Conservation (phyloP, 2,888 invertebrate genomes). For the Lochmaea capreae region DNA sequence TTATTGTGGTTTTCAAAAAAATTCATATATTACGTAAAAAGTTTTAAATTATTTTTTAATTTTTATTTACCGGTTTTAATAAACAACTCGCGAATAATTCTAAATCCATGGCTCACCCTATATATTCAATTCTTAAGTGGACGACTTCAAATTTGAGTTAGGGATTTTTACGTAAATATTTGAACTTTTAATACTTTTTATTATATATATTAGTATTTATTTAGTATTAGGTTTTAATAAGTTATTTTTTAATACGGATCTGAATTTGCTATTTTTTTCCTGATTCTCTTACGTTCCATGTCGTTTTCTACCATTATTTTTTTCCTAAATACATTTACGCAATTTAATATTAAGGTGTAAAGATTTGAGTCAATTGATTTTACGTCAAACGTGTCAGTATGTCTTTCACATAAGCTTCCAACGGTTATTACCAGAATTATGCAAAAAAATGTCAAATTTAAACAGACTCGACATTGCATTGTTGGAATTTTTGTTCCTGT, state of each 20-base stretch:
- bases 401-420: neutral
- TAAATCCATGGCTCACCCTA: too few relatives aligned
- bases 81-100: too few relatives aligned
- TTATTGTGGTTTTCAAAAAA: conserved; percentile 1
- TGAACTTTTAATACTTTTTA: conserved; percentile 12
- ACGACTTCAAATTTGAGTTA: neutral
- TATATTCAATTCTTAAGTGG: too few relatives aligned
- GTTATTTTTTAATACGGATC: conserved; percentile 26
- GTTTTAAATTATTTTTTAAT: neutral
- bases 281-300: neutral
- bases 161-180: neutral
- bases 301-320: neutral
- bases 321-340: conserved; percentile 1
- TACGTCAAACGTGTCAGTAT: neutral
- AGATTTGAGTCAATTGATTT: neutral
- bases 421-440: neutral
- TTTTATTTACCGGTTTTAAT: neutral
- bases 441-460: too few relatives aligned
- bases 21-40: neutral
- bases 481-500: too few relatives aligned
- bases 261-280: conserved; percentile 12
- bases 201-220: conserved; percentile 32
- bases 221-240: conserved; percentile 31
- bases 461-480: too few relatives aligned
- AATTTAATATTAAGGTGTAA: neutral